These are phyloP conservation scores for Speoplatyrhinus poulsoni DNA, from an alignment of 2,113 vertebrate species.

Conservation along the genomic window DNA sequence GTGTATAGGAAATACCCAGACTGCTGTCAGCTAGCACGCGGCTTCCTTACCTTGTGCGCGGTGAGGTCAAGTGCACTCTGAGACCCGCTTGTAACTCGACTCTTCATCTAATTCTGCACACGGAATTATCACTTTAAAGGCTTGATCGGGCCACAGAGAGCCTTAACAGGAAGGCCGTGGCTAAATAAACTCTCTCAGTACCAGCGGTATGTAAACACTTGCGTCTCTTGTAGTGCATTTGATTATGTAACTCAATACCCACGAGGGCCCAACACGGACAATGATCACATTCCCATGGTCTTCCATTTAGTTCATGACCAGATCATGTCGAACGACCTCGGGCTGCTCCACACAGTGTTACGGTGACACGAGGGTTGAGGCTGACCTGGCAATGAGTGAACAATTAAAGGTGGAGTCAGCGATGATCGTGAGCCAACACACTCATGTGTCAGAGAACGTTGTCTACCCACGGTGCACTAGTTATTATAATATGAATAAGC, in stretches of 20 bases:
- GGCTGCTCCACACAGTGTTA: neutral
- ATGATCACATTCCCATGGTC: neutral
- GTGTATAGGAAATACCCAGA: conserved; percentile 27
- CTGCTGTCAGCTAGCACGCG: neutral
- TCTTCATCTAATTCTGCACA: neutral
- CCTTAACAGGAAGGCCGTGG: too few species aligned
- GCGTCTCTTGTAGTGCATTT: too few species aligned
- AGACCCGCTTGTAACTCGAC: neutral
- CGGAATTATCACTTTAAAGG: neutral
- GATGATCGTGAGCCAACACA: too few species aligned
- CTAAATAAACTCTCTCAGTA: too few species aligned
- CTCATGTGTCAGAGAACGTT: too few species aligned
- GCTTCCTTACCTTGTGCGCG: neutral
- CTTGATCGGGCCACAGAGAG: neutral
- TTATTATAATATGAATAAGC: too few species aligned
- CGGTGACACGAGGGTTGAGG: neutral
- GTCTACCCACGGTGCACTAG: too few species aligned
- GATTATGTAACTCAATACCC: too few species aligned
- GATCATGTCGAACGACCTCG: neutral
- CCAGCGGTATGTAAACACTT: too few species aligned
- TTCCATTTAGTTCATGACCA: neutral
- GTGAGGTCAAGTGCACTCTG: neutral
- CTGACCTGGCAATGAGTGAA: neutral
- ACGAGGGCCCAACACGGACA: conserved; percentile 2
- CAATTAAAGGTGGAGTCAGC: too few species aligned